Evolutionary conservation across 2,113 vertebrate species (phyloP).

Genomic region (Formicarius rufipectus): DNA sequence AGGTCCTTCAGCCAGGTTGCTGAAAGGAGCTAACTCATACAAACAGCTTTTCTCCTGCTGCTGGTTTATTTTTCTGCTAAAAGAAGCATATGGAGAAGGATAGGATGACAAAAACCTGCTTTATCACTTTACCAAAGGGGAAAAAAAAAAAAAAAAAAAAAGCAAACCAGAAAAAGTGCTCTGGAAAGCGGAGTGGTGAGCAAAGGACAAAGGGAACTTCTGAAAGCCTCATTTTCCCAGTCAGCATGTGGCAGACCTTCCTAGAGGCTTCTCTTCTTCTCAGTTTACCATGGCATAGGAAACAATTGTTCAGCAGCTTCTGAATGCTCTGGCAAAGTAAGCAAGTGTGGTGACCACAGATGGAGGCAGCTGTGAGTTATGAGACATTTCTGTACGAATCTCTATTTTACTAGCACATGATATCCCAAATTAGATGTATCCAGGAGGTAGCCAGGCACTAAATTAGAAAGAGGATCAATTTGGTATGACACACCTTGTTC

Average conservation of each 20-base stretch:
- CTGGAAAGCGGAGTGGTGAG: not conserved
- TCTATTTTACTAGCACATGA: not conserved
- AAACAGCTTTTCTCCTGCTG: not conserved
- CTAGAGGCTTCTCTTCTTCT: not conserved
- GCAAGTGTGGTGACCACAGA: not conserved
- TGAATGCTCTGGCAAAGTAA: not conserved
- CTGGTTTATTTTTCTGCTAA: constrained; percentile 20
- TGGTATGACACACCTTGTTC: not conserved
- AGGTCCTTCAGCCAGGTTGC: not conserved
- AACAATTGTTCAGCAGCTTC: constrained; percentile 2
- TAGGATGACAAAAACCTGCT: not conserved
- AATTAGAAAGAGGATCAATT: not conserved
- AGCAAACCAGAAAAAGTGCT: not conserved
- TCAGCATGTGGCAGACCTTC: constrained; percentile 59
- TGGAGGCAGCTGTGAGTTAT: not conserved
- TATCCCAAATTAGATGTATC: not conserved
- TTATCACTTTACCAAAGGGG: not conserved
- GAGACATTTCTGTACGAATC: not conserved
- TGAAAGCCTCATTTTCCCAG: constrained; percentile 7
- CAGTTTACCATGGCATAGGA: constrained; percentile 38
- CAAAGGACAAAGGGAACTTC: constrained; percentile 32
- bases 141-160: not conserved
- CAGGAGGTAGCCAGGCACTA: not conserved
- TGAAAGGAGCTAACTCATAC: not conserved
- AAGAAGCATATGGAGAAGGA: not conserved